Conservation (phyloP, 2,797 vertebrate genomes). For the Lophius americanus region DNA sequence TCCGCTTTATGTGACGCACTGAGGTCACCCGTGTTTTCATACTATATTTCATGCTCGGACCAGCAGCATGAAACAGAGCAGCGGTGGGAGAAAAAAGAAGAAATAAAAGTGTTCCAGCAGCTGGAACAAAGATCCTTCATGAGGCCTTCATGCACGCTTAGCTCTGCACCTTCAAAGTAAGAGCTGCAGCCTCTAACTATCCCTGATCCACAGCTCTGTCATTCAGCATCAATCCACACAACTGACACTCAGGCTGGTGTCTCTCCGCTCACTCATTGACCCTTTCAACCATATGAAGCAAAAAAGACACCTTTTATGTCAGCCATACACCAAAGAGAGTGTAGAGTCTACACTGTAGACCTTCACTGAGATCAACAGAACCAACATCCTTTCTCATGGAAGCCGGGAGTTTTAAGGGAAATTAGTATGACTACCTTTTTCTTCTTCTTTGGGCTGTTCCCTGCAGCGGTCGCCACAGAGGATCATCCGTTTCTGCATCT, state of each 20-base stretch:
- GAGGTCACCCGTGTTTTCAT: constrained; percentile 50
- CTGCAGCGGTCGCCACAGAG: too few relatives aligned
- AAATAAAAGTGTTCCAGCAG: constrained; percentile 45
- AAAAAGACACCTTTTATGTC: too few relatives aligned
- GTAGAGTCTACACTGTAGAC: too few relatives aligned
- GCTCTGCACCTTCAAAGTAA: constrained; percentile 16
- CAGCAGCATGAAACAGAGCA: constrained; percentile 31
- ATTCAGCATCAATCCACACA: constrained; percentile 10
- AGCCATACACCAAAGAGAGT: too few relatives aligned
- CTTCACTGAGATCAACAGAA: too few relatives aligned
- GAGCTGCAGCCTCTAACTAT: constrained; percentile 10
- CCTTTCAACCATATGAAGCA: too few relatives aligned
- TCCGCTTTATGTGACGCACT: constrained; percentile 30
- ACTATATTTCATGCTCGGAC: constrained; percentile 31
- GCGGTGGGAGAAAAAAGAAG: constrained; percentile 25
- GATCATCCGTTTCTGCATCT: too few relatives aligned
- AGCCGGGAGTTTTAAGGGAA: too few relatives aligned
- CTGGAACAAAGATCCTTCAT: constrained; percentile 45
- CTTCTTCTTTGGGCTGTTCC: too few relatives aligned
- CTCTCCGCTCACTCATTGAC: too few relatives aligned
- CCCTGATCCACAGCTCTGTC: not conserved
- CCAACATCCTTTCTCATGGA: too few relatives aligned
- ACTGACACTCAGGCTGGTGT: not conserved
- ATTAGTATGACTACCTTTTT: too few relatives aligned
- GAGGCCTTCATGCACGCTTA: constrained; percentile 24